Base-by-base conservation (phyloP, 2,797 vertebrate genomes). In the Cuculus canorus region DNA sequence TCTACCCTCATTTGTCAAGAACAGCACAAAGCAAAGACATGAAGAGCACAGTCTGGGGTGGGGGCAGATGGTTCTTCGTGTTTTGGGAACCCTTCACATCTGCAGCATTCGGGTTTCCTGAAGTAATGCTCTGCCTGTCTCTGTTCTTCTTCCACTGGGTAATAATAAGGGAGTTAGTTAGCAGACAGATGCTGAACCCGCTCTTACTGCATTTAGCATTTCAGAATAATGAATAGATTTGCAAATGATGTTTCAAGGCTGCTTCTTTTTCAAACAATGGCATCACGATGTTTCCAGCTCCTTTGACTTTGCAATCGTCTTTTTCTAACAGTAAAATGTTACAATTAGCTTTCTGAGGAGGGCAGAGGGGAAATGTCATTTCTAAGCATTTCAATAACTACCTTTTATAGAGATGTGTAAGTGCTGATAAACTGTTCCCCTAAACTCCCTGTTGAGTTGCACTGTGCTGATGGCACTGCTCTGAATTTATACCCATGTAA, bases 181-280 rank as follows among this genome's bases (percentile, higher is more conserved):
- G 95, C 92, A 97, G 90, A 93, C 96, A 97, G 96, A 96, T 95
- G 96, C 95, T 60, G 90, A 96, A 76, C 32, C 79, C 9, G 5
- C 95, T 96, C 91, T 89, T 89, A 72, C 87, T 92, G 95, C 92
- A n/a, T 95, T 95, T 83, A 48, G 93, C 65, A 41, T 92, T 97
- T 96, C 94, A 94, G 89, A 96, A 96, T 96, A 97, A 97, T 93
- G 96, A 97, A 96, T 93, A 91, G 91, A 93, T 97, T 97, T 96
- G 93, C 96, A 96, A 94, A 18, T 91, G 76, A 92, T 95, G 82
- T 96, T 97, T 97, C 95, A 83, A 90, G 90, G 71, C 93, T 86
- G 86, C 90, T 96, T 90, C 85, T 83, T 88, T 93, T 76, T 61
- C 95, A 78, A 95, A 96, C 96, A 97, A 96, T 89, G 79, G 97